Conservation (phyloP, 2,797 vertebrate species). For the Molossus molossus region DNA sequence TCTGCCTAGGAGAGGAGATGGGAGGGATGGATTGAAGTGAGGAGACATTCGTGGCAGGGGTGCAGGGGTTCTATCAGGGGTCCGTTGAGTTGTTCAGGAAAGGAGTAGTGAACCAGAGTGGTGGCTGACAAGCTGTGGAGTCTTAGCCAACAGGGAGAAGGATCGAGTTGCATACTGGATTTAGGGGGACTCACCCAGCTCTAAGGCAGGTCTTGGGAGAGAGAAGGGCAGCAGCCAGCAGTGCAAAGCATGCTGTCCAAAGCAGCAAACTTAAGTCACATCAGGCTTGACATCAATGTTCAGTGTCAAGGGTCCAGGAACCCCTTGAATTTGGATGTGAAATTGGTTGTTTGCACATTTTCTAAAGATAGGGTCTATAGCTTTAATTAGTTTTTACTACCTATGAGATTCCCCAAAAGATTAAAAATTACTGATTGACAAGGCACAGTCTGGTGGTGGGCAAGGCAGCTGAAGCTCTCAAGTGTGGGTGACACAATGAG, state of each 20-base stretch:
- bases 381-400: slow-evolving; percentile 15
- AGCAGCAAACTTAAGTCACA: background rate
- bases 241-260: slow-evolving; percentile 15
- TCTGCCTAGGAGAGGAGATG: slow-evolving; percentile 13
- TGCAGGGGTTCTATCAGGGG: background rate
- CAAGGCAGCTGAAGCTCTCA: background rate
- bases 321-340: background rate
- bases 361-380: background rate
- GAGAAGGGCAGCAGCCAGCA: background rate
- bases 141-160: background rate
- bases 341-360: background rate
- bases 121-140: background rate
- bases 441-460: background rate
- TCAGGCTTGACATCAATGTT: background rate
- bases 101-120: background rate
- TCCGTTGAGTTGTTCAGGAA: slow-evolving; percentile 23
- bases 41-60: background rate
- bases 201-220: background rate
- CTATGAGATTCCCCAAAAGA: background rate
- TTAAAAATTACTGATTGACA: background rate
- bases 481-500: background rate
- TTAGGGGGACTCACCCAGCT: background rate
- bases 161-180: background rate
- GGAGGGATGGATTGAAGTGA: background rate
- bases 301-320: background rate